Base-by-base conservation (phyloP, 2,113 vertebrate genomes). In the Sylvia atricapilla region DNA sequence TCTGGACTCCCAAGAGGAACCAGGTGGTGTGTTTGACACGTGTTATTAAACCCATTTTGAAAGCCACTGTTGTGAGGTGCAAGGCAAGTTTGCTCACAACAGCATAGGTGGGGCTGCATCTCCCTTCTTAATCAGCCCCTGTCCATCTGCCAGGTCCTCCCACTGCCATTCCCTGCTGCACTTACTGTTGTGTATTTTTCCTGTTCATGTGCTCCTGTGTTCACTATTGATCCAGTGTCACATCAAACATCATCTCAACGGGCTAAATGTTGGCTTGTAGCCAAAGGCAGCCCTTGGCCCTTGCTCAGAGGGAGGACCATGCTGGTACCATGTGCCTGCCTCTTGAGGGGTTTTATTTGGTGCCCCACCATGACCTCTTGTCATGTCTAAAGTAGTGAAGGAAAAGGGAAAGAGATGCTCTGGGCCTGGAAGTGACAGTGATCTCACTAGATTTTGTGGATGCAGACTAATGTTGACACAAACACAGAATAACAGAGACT, bases 91-190 rank as follows among this genome's bases (percentile, higher is more conserved):
- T 79, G 46, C 55, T 93, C 21, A 47, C 79, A 80, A 8, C 55
- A 35, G 60, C 87, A 49, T 31, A 90, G 95, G 94, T 86, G 79
- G 63, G 76, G 88, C 88, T 92, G 72, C 59, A 69, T 70, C 49
- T 97, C 39, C 72, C 30, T 74, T 73, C 84, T 81, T 84, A 80
- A 77, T 66, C 67, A 83, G 25, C 39, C 63, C 33, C 66, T 46
- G 46, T 43, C 47, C 1, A 5, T 63, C 88, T 87, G 87, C 83
- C 91, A 90, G 74, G 63, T 69, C 90, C 83, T 97, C 88, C 85
- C 72, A 55, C 68, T 67, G 64, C 43, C 55, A 22, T 90, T 90
- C 91, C 35, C 28, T 59, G 9, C 43, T 20, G 7, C 12, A 0
- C 41, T 91, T 33, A 5, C 63, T 50, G 68, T 17, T 1, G 1